Conservation (phyloP, 2,888 invertebrate species). For the Zhuqinia jingwanae region DNA sequence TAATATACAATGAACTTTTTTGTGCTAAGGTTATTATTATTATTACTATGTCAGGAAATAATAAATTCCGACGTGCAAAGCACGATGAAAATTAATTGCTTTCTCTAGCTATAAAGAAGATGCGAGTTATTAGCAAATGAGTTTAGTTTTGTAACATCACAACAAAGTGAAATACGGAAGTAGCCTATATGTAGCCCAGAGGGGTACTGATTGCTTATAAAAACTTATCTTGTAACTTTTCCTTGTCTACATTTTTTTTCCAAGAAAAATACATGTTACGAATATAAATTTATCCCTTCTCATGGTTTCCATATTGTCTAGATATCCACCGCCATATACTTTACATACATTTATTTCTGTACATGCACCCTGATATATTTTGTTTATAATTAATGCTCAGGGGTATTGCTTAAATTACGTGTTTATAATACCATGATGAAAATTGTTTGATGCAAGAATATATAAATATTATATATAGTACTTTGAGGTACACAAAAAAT, state of each 20-base stretch:
- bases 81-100: constrained; percentile 68
- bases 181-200: not conserved
- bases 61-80: constrained; percentile 67
- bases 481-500: no score
- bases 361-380: not conserved
- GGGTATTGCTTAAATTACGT: constrained; percentile 16
- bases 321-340: no score
- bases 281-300: no score
- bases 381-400: constrained; percentile 15
- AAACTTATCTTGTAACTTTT: constrained; percentile 4
- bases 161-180: not conserved
- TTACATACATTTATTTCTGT: no score
- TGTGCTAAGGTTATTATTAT: constrained; percentile 33
- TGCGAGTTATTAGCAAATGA: constrained; percentile 69
- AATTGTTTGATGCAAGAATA: not conserved
- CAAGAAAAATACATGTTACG: not conserved
- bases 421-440: not conserved
- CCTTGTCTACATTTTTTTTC: not conserved
- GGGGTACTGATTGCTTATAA: not conserved
- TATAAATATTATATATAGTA: no score
- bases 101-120: constrained; percentile 62
- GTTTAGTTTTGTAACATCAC: constrained; percentile 49
- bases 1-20: constrained; percentile 20
- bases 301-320: no score
- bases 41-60: constrained; percentile 61